These are phyloP conservation scores for Neotoxoptera formosana DNA, from an alignment of 1,140 invertebrate species.

Conservation along the genomic window DNA sequence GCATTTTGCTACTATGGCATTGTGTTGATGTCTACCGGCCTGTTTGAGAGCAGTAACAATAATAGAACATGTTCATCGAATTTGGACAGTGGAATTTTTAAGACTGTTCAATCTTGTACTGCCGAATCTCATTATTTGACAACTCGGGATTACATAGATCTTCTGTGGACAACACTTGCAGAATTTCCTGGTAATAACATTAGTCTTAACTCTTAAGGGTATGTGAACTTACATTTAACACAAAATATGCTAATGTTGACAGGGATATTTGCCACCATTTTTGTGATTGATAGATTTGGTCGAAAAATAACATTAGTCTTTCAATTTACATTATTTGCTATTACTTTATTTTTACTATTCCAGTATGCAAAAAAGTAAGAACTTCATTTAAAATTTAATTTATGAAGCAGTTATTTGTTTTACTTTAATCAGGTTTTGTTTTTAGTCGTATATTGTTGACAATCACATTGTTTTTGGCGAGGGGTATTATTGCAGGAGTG, in stretches of 20 bases:
- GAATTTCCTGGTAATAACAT: constrained; percentile 85
- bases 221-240: background rate
- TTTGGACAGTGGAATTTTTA: constrained; percentile 51
- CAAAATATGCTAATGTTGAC: constrained; percentile 62
- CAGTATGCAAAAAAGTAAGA: constrained; percentile 79
- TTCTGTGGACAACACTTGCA: constrained; percentile 93
- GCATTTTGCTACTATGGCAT: constrained; percentile 97
- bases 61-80: constrained; percentile 34
- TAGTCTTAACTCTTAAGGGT: background rate
- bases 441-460: constrained; percentile 81
- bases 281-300: constrained; percentile 89
- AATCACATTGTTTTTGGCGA: constrained; percentile 84
- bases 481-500: constrained; percentile 91
- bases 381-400: background rate
- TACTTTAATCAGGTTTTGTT: constrained; percentile 53
- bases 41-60: constrained; percentile 75
- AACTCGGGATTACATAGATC: constrained; percentile 89
- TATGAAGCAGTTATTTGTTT: background rate
- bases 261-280: constrained; percentile 92
- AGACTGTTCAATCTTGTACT: constrained; percentile 68
- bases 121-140: constrained; percentile 79
- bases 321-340: constrained; percentile 88
- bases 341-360: constrained; percentile 82
- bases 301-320: constrained; percentile 92
- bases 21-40: constrained; percentile 93